Conservation (phyloP, 2,797 vertebrate genomes). For the Megaceryle alcyon region DNA sequence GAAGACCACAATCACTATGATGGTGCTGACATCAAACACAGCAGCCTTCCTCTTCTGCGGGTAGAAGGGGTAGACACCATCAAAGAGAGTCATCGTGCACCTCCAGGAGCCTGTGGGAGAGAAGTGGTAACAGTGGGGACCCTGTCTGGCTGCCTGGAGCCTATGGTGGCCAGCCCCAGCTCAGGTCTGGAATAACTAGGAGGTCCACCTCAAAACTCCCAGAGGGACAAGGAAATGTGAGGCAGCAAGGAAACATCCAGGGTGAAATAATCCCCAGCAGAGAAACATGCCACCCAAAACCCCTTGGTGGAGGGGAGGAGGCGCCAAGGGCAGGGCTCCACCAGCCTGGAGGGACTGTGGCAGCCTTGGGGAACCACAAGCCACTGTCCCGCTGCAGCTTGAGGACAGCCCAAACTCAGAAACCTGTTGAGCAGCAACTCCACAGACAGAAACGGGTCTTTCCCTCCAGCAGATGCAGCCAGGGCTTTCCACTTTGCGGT, state of each 20-base stretch:
- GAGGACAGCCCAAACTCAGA: neutral
- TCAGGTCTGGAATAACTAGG: neutral
- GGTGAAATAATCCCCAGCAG: neutral
- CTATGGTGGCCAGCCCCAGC: neutral
- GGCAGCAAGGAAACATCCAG: neutral
- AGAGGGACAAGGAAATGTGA: neutral
- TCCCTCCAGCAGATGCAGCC: neutral
- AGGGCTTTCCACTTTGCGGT: neutral
- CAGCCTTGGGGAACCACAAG: accelerated
- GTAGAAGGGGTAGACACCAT: slow-evolving; percentile 91
- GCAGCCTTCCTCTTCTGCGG: slow-evolving; percentile 81
- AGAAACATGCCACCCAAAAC: neutral
- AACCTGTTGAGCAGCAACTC: neutral
- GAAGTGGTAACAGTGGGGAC: accelerated
- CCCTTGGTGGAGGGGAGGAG: neutral
- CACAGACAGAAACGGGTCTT: accelerated
- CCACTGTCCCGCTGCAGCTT: neutral
- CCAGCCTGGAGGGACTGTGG: neutral
- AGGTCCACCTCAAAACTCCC: neutral
- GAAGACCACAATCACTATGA: slow-evolving; percentile 90
- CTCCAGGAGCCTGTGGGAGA: neutral
- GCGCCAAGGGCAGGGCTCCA: neutral
- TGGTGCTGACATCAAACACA: slow-evolving; percentile 78
- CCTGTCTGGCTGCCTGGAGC: accelerated
- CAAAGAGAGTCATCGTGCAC: slow-evolving; percentile 88